These are phyloP conservation scores for Ericerus pela DNA, from an alignment of 1,140 invertebrate species.

Conservation along the genomic window DNA sequence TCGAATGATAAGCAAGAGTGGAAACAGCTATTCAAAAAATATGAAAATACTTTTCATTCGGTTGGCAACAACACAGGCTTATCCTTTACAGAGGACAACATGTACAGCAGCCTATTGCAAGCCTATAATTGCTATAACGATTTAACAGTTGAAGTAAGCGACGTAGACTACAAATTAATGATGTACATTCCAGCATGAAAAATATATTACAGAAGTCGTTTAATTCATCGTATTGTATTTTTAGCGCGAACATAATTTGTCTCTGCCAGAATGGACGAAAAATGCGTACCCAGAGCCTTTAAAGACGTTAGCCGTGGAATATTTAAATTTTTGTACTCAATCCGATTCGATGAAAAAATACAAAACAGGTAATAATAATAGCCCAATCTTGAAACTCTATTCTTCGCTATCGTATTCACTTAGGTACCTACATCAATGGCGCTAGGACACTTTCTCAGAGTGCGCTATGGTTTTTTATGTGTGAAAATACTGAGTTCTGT, in stretches of 20 bases:
- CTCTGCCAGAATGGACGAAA: constrained; percentile 12
- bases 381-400: neutral
- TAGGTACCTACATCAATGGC: no score
- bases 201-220: neutral
- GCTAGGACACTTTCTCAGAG: no score
- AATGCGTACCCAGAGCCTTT: constrained; percentile 1
- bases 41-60: constrained; percentile 1
- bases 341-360: neutral
- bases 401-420: neutral
- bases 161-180: neutral
- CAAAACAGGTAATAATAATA: neutral
- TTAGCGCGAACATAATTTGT: neutral
- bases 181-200: neutral
- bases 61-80: neutral
- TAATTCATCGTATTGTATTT: neutral
- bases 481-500: no score
- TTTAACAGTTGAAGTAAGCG: neutral
- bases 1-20: neutral
- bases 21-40: neutral
- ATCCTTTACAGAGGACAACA: neutral
- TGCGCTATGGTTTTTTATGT: no score
- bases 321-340: neutral
- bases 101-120: neutral
- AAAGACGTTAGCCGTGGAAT: neutral
- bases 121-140: neutral